Evolutionary conservation across 2,113 vertebrate species (phyloP).

Genomic region (Plectropomus leopardus): DNA sequence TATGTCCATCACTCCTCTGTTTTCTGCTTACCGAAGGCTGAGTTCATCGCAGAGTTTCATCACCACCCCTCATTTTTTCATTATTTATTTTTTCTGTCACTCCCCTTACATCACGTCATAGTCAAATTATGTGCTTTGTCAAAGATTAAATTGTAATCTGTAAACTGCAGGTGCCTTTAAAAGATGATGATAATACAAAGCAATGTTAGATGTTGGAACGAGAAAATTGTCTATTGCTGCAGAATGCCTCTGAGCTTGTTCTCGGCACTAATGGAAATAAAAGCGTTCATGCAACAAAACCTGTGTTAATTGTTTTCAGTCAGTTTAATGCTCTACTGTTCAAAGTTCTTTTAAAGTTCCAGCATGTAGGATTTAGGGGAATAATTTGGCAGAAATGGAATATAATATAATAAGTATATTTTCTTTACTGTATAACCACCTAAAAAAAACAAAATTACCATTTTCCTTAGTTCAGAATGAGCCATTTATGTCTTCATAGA

Average conservation of each 20-base stretch:
- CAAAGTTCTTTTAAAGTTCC: too few species aligned
- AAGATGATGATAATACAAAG: conserved; percentile 13
- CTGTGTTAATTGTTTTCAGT: conserved; percentile 15
- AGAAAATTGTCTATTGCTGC: conserved; percentile 33
- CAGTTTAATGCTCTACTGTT: background rate
- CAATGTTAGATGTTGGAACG: conserved; percentile 15
- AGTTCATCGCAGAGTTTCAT: conserved; percentile 21
- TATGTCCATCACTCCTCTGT: conserved; percentile 4
- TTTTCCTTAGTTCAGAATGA: too few species aligned
- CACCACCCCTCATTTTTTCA: conserved; percentile 36
- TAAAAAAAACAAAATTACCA: too few species aligned
- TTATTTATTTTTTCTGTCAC: conserved; percentile 77
- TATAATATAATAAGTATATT: too few species aligned
- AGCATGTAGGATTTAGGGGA: too few species aligned
- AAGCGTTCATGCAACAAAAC: conserved; percentile 60
- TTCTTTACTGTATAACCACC: too few species aligned
- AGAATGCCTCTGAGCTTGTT: conserved; percentile 50
- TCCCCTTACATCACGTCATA: conserved; percentile 27
- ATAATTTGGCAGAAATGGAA: too few species aligned
- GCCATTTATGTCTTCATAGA: too few species aligned
- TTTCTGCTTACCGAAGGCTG: conserved; percentile 10
- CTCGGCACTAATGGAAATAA: conserved; percentile 75
- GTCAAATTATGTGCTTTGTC: conserved; percentile 19
- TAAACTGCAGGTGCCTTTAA: conserved; percentile 42
- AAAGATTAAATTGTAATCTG: conserved; percentile 30